These are phyloP conservation scores for Isichthys henryi DNA, from an alignment of 2,113 vertebrate genomes.

Conservation along the genomic window DNA sequence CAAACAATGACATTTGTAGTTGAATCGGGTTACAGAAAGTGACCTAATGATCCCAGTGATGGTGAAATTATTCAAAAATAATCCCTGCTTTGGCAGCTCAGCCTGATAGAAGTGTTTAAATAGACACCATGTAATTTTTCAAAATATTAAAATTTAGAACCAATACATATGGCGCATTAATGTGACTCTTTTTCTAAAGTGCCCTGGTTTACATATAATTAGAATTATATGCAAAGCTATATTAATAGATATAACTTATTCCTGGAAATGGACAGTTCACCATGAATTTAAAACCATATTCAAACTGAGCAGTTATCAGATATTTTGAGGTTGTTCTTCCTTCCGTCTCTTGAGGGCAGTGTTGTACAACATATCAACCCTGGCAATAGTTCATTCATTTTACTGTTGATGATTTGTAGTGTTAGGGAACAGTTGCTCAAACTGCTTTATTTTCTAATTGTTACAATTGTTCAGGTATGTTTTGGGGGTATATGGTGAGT, in stretches of 20 bases:
- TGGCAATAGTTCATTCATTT: background rate
- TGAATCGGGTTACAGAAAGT: conserved; percentile 88
- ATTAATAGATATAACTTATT: background rate
- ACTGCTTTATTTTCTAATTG: background rate
- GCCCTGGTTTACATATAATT: background rate
- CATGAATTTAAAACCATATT: background rate
- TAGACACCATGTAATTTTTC: background rate
- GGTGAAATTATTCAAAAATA: conserved; percentile 77
- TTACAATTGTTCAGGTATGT: background rate
- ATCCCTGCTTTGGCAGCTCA: conserved; percentile 73
- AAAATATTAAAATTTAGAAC: background rate
- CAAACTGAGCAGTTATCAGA: background rate
- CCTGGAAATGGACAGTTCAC: background rate
- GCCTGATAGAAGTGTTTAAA: conserved; percentile 26
- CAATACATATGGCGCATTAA: background rate
- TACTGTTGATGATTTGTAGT: background rate
- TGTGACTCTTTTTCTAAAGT: background rate
- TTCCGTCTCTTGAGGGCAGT: conserved; percentile 8
- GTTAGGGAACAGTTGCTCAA: background rate
- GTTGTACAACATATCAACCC: background rate
- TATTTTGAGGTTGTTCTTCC: background rate
- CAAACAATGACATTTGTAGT: conserved; percentile 86
- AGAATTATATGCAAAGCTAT: background rate
- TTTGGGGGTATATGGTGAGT: background rate
- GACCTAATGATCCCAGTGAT: conserved; percentile 66